phyloP scores from a whole-genome alignment of 2,113 vertebrate species.

The Thamnaconus septentrionalis region DNA sequence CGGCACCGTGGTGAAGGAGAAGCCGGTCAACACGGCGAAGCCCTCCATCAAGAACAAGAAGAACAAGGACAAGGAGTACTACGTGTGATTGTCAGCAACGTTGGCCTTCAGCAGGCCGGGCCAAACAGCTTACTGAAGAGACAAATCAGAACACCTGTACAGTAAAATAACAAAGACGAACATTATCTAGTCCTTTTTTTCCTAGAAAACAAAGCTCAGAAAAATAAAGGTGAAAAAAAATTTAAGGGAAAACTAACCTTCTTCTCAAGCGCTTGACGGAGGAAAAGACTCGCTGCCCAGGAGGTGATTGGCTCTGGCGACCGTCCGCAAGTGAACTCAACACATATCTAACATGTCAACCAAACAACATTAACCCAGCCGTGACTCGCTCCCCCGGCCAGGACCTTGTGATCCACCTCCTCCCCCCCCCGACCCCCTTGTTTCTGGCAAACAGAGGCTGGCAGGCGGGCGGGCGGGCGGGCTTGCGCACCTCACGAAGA shows the following conservation, averaged over 20 bases:
- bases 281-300: slow-evolving; percentile 31
- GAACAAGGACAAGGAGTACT: slow-evolving; percentile 99
- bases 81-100: slow-evolving; percentile 86
- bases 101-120: slow-evolving; percentile 32
- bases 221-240: slow-evolving; percentile 50
- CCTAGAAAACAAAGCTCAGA: slow-evolving; percentile 79
- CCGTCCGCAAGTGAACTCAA: slow-evolving; percentile 75
- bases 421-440: slow-evolving; percentile 73
- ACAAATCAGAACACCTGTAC: slow-evolving; percentile 81
- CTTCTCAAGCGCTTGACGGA: slow-evolving; percentile 81
- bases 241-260: slow-evolving; percentile 80
- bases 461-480: slow-evolving; percentile 48
- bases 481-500: slow-evolving; percentile 50
- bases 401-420: slow-evolving; percentile 61
- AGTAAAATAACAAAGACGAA: slow-evolving; percentile 86
- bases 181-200: slow-evolving; percentile 83
- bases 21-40: slow-evolving; percentile 90
- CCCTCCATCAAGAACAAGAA: slow-evolving; percentile 96
- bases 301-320: slow-evolving; percentile 55
- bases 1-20: slow-evolving; percentile 95
- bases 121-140: slow-evolving; percentile 40
- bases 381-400: slow-evolving; percentile 58
- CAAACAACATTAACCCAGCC: slow-evolving; percentile 66
- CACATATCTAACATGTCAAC: slow-evolving; percentile 58
- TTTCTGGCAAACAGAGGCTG: slow-evolving; percentile 76